phyloP scores from a whole-genome alignment of 2,888 invertebrate species.

The Bombyx huttoni region DNA sequence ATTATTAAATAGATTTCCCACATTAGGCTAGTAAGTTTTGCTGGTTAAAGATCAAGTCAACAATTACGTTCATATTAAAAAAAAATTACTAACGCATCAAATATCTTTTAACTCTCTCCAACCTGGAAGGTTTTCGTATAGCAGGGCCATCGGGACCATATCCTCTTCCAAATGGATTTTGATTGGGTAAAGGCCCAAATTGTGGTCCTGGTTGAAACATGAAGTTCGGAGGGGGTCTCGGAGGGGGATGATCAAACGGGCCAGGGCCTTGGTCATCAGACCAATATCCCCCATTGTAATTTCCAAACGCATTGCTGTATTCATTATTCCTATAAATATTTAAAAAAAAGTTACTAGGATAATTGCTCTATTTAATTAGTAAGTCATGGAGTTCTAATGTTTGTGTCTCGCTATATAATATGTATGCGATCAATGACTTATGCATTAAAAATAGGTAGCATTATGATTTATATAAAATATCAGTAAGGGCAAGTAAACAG shows the following conservation, averaged over 20 bases:
- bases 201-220: conserved; percentile 1
- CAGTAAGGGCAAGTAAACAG: too few species aligned
- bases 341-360: too few species aligned
- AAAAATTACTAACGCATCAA: conserved; percentile 30
- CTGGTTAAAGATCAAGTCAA: too few species aligned
- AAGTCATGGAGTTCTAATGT: too few species aligned
- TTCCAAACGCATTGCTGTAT: conserved; percentile 39
- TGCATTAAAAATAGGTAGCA: too few species aligned
- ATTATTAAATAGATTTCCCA: too few species aligned
- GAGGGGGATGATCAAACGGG: conserved; percentile 3
- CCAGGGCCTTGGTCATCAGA: conserved; percentile 13
- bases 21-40: too few species aligned
- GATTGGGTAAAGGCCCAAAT: not conserved
- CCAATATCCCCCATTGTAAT: conserved; percentile 39
- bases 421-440: too few species aligned
- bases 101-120: conserved; percentile 17
- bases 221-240: conserved; percentile 8
- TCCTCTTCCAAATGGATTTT: conserved; percentile 13
- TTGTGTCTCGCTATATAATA: too few species aligned
- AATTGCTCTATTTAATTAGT: too few species aligned
- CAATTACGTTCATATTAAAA: not conserved
- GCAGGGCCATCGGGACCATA: conserved; percentile 29
- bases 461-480: too few species aligned
- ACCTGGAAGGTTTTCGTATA: conserved; percentile 4
- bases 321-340: conserved; percentile 25